Conservation (phyloP, 2,797 vertebrate species). For the Sandelia bainsii region DNA sequence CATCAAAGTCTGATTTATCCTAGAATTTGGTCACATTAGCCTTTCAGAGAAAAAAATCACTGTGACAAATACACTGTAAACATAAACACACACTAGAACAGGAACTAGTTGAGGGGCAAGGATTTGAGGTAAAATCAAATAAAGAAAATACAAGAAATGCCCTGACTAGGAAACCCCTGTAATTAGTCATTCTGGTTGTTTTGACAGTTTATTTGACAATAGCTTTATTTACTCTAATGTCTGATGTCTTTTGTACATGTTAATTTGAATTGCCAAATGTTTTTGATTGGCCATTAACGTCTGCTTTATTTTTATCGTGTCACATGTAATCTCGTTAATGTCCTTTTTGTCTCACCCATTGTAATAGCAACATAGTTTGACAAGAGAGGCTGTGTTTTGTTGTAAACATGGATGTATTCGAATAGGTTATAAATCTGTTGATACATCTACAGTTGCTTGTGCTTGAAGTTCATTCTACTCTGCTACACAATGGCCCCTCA, state of each 20-base stretch:
- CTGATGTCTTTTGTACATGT: constrained; percentile 56
- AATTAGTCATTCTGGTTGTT: constrained; percentile 39
- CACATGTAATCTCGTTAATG: constrained; percentile 41
- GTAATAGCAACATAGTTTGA: constrained; percentile 30
- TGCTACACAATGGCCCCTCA: constrained; percentile 34
- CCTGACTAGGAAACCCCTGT: constrained; percentile 30
- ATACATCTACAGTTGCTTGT: constrained; percentile 52
- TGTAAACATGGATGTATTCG: constrained; percentile 50
- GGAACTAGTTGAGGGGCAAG: constrained; percentile 26
- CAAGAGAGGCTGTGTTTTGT: constrained; percentile 38
- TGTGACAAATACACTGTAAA: neutral
- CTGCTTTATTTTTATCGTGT: constrained; percentile 44
- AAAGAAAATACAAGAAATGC: constrained; percentile 27
- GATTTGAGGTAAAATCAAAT: constrained; percentile 22
- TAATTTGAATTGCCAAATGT: constrained; percentile 68
- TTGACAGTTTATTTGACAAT: constrained; percentile 40
- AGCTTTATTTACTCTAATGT: constrained; percentile 54
- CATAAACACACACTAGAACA: constrained; percentile 23
- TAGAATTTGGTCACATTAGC: neutral
- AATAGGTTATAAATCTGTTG: constrained; percentile 48
- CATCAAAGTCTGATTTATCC: constrained; percentile 15
- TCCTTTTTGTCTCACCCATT: constrained; percentile 47
- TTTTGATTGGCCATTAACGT: constrained; percentile 47
- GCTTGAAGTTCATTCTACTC: constrained; percentile 51
- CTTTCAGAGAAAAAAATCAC: constrained; percentile 7